These are phyloP conservation scores for Leptatherina wallacei DNA, from an alignment of 2,797 vertebrate species.

Conservation along the genomic window DNA sequence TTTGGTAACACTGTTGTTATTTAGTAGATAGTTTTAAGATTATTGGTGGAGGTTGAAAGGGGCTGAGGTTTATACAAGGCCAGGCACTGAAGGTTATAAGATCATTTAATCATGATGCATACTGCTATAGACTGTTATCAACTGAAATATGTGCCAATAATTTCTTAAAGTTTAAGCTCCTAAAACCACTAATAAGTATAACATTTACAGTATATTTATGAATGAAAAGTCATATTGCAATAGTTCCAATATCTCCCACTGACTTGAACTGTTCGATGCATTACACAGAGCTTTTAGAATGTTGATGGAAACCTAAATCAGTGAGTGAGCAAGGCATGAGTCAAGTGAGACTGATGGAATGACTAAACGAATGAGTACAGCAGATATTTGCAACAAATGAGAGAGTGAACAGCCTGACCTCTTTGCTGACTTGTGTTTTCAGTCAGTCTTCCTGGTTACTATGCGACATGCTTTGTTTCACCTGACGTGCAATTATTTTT, in stretches of 20 bases:
- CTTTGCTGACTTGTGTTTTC: constrained; percentile 84
- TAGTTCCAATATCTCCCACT: neutral
- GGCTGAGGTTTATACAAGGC: neutral
- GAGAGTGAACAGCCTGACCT: constrained; percentile 80
- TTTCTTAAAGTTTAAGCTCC: neutral
- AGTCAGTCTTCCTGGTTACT: constrained; percentile 86
- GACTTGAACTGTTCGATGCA: neutral
- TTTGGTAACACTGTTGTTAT: too few species aligned
- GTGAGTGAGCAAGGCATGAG: constrained; percentile 33
- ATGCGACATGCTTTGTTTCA: constrained; percentile 87
- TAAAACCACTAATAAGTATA: too few species aligned
- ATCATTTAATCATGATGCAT: neutral
- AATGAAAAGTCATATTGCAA: neutral
- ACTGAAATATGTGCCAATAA: neutral
- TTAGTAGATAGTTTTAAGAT: too few species aligned
- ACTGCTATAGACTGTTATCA: neutral
- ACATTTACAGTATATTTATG: neutral
- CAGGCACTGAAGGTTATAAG: neutral
- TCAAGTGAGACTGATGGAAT: constrained; percentile 54
- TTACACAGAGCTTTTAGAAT: constrained; percentile 8
- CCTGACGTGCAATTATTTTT: constrained; percentile 91
- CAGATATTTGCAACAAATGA: constrained; percentile 66
- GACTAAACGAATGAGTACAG: constrained; percentile 57
- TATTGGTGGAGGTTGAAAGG: neutral
- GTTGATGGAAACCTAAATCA: neutral